phyloP scores from a whole-genome alignment of 2,113 vertebrate species.

The Halcyon malimbica region DNA sequence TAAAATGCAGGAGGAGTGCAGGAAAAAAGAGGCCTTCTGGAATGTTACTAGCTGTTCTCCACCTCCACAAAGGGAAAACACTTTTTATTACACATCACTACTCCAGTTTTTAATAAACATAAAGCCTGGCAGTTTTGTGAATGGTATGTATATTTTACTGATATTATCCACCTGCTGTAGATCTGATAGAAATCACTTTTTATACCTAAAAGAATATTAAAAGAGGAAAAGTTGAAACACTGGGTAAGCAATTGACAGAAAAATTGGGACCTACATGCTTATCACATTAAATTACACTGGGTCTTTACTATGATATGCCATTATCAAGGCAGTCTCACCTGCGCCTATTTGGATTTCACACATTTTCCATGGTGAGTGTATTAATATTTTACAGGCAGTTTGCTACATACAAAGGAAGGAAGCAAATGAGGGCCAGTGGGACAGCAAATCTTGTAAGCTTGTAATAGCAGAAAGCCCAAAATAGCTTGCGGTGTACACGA shows the following conservation, averaged over 20 bases:
- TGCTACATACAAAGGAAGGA: not conserved
- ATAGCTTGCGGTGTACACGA: not conserved
- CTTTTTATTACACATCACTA: constrained; percentile 20
- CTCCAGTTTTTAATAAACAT: not conserved
- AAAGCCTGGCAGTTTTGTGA: constrained; percentile 17
- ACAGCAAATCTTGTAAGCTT: not conserved
- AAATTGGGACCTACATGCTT: not conserved
- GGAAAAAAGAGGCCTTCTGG: not conserved
- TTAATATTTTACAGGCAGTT: not conserved
- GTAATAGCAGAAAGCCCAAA: not conserved
- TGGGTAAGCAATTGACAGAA: not conserved
- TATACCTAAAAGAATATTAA: not conserved
- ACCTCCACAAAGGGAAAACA: constrained; percentile 22
- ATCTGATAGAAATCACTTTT: constrained; percentile 19
- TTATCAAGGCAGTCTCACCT: not conserved
- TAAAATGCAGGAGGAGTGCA: constrained; percentile 16
- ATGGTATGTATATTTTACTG: not conserved
- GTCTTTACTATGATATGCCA: not conserved
- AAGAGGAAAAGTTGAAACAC: not conserved
- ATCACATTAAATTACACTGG: not conserved
- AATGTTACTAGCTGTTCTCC: constrained; percentile 21
- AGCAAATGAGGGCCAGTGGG: not conserved
- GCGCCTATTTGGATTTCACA: not conserved
- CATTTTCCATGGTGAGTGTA: not conserved
- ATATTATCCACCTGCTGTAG: not conserved